Evolutionary conservation across 2,797 vertebrate species (phyloP).

Genomic region (Lerista edwardsae): DNA sequence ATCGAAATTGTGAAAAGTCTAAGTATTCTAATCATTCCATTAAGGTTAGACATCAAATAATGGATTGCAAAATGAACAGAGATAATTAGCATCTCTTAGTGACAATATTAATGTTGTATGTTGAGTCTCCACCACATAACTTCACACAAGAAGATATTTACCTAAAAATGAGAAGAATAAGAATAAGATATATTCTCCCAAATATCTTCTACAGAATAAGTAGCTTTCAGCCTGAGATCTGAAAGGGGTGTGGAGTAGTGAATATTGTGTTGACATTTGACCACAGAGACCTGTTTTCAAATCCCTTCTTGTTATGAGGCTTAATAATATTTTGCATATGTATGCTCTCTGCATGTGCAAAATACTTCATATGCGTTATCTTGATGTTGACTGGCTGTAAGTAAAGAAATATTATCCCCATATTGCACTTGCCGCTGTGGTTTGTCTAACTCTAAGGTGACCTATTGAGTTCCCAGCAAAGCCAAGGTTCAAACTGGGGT

Average conservation of each 20-base stretch:
- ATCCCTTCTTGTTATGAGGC: not conserved
- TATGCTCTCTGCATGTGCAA: no score
- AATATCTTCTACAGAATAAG: not conserved
- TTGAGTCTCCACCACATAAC: not conserved
- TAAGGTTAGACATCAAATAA: constrained; percentile 15
- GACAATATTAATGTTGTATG: constrained; percentile 20
- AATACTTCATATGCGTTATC: no score
- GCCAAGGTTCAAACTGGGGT: no score
- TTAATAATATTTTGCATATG: no score
- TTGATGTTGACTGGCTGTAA: no score
- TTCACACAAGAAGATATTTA: constrained; percentile 15
- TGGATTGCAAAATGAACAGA: not conserved
- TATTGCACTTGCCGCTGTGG: no score
- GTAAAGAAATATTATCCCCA: no score
- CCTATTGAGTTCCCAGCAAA: no score
- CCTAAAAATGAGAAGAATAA: not conserved
- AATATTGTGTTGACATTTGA: not conserved
- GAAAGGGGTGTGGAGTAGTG: not conserved
- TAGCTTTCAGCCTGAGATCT: not conserved
- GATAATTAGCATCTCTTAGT: not conserved
- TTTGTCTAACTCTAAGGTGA: no score
- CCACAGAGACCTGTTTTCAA: no score
- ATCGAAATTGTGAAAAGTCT: not conserved
- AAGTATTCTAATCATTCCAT: constrained; percentile 34
- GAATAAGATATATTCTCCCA: no score